Evolutionary conservation across 2,888 invertebrate genomes (phyloP).

Genomic region (Diarsia dahlii): DNA sequence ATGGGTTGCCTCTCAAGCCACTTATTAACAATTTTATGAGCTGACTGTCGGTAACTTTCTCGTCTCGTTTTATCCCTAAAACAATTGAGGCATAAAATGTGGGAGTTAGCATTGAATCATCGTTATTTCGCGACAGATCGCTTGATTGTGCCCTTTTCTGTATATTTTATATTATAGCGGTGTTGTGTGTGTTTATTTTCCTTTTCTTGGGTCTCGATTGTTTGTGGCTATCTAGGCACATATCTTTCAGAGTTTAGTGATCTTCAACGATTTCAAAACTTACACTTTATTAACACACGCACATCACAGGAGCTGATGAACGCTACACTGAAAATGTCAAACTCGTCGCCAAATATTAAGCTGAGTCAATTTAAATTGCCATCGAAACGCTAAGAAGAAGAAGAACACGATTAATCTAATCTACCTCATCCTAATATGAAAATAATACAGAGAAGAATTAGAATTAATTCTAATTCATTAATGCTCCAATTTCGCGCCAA

Average conservation of each 20-base stretch:
- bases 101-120: conserved; percentile 52
- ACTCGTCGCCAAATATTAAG: no score
- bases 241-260: not conserved
- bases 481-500: not conserved
- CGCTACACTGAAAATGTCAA: no score
- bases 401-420: not conserved
- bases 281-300: not conserved
- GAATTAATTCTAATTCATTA: not conserved
- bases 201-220: not conserved
- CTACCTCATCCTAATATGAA: not conserved
- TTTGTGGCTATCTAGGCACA: not conserved
- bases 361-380: no score
- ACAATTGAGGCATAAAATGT: conserved; percentile 60
- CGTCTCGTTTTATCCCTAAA: conserved; percentile 53
- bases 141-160: conserved; percentile 32
- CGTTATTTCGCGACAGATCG: conserved; percentile 7
- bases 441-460: not conserved
- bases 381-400: no score
- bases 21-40: conserved; percentile 58
- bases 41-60: conserved; percentile 48
- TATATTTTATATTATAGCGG: not conserved
- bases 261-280: not conserved
- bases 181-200: not conserved
- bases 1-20: conserved; percentile 41
- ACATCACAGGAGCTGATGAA: no score